Evolutionary conservation across 2,113 vertebrate species (phyloP), one percentile per base, ranked within the genome.

Genomic region (Anser brachyrhynchus): DNA sequence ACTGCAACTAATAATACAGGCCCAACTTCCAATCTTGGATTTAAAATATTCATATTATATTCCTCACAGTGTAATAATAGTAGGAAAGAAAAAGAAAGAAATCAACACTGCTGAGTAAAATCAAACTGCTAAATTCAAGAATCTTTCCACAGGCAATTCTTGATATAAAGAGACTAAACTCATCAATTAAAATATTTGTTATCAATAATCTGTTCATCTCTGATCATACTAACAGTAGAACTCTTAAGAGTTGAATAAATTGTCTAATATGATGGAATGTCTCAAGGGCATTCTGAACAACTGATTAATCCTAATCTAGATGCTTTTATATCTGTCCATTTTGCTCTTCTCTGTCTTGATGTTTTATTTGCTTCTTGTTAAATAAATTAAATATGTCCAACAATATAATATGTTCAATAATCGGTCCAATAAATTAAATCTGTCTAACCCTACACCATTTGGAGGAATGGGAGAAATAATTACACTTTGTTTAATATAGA

Each of bases 321-420:
- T 51, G 35, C 5, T 73, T 94, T 65, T 51, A 8, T 49, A 59
- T 83, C 29, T 84, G 29, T 12, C 29, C 20, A 37, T 11, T 87
- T 92, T 90, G 39, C 94, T 89, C 41, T 89, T 76, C 29, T 69
- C 43, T 78, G 43, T 11, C 29, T 49, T 67, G 25, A 59, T 61
- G 8, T 80, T 88, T 92, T 52, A 52, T 81, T 66, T 87, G 43
- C 25, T 67, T 84, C 22, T 23, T 87, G 26, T 69, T 35, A 87
- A 91, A 82, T 11, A 82, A 80, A 94, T 82, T 64, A 31, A 71
- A 52, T 84, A 20, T 82, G 15, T 6, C 52, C 3, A 33, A 28
- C 65, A 92, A 72, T 46, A 75, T 52, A 57, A 73, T 70, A 31
- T 73, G 6, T 31, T 31, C 31, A 51, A 21, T 57, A 72, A 77